These are phyloP conservation scores for Macrosiphum euphorbiae DNA, from an alignment of 2,888 invertebrate species.

Conservation along the genomic window DNA sequence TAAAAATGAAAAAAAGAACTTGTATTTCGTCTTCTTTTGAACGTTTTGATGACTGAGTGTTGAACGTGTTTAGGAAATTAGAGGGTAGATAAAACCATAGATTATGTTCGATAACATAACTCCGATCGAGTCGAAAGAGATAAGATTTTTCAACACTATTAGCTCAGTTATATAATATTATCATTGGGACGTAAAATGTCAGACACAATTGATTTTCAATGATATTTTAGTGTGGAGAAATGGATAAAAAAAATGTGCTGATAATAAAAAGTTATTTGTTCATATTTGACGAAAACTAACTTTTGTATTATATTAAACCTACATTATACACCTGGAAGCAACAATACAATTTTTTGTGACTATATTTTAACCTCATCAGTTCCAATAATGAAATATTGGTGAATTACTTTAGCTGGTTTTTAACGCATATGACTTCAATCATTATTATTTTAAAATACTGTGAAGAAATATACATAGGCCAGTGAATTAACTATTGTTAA, in stretches of 20 bases:
- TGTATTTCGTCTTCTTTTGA: background rate
- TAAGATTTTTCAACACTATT: background rate
- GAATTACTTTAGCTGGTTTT: background rate
- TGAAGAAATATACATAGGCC: background rate
- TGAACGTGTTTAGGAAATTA: background rate
- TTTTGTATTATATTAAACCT: background rate
- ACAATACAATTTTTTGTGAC: background rate
- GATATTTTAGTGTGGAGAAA: background rate
- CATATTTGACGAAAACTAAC: background rate
- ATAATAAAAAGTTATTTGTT: background rate
- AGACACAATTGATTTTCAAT: background rate
- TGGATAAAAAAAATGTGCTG: background rate
- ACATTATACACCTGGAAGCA: background rate
- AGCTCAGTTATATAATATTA: background rate
- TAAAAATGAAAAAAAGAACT: background rate
- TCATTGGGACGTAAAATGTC: background rate
- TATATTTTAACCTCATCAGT: background rate
- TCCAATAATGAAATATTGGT: background rate
- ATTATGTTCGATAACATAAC: background rate
- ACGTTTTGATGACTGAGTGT: background rate
- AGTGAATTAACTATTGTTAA: background rate
- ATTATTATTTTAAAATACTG: background rate
- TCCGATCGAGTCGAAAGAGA: background rate
- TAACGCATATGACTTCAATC: background rate
- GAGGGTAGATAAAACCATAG: background rate